Percentiles rank a stretch among this genome's conserved stretches.
Evolutionary conservation across 2,113 vertebrate species (phyloP).

Genomic region (Gopherus evgoodei): DNA sequence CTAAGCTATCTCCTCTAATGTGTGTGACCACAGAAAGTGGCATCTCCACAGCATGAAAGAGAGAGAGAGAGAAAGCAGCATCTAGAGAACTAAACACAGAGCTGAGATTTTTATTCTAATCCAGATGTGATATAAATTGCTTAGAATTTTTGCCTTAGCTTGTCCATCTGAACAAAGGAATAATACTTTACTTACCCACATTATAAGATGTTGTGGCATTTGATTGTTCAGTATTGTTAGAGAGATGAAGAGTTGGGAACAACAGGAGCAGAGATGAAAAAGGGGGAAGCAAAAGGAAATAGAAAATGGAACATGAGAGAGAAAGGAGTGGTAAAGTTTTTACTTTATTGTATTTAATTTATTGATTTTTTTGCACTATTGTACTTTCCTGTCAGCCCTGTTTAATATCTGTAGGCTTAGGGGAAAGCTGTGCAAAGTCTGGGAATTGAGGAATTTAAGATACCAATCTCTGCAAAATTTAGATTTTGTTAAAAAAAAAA

Average conservation of each 20-base stretch:
- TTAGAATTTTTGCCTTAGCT: background rate
- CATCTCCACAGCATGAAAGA: background rate
- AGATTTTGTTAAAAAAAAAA: constrained; percentile 15
- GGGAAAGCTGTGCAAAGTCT: constrained; percentile 16
- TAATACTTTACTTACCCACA: background rate
- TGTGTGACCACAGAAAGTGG: background rate
- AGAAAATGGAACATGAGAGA: background rate
- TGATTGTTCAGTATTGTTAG: background rate
- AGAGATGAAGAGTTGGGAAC: background rate
- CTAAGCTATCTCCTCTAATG: background rate
- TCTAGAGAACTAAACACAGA: background rate
- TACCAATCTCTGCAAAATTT: constrained; percentile 21
- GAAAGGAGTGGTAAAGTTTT: background rate
- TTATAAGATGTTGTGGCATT: background rate
- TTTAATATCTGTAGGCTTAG: background rate
- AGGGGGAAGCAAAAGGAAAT: background rate
- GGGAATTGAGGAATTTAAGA: background rate
- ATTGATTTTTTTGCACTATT: background rate
- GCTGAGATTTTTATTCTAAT: background rate
- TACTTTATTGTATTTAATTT: constrained; percentile 39
- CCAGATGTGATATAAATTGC: background rate
- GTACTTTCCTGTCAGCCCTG: background rate
- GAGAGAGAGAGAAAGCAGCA: background rate
- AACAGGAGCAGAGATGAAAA: background rate
- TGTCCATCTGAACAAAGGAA: background rate